phyloP scores from a whole-genome alignment of 1,140 invertebrate genomes.

The Ceratina australensis region DNA sequence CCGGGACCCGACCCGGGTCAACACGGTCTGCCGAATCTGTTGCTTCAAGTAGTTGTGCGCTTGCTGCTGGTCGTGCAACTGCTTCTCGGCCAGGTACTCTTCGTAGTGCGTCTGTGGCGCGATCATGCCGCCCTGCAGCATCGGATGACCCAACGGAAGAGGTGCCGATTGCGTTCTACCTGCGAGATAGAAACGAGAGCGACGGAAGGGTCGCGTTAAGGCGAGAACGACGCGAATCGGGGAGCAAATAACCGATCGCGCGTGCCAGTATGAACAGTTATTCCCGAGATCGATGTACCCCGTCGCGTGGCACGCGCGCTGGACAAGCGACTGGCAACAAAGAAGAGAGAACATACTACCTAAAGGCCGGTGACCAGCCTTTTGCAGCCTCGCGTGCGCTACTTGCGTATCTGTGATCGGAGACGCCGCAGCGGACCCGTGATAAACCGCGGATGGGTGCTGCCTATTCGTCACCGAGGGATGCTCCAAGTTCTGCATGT shows the following conservation, averaged over 20 bases:
- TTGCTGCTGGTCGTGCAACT: slow-evolving; percentile 82
- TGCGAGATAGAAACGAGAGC: slow-evolving; percentile 28
- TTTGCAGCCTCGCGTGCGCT: slow-evolving; percentile 87
- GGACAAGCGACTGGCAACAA: slow-evolving; percentile 56
- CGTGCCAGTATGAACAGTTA: background rate
- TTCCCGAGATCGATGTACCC: background rate
- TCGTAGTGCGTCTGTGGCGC: slow-evolving; percentile 82
- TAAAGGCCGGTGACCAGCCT: slow-evolving; percentile 88
- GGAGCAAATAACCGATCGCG: background rate
- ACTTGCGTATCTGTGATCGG: slow-evolving; percentile 85
- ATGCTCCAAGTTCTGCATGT: slow-evolving; percentile 82
- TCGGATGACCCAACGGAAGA: slow-evolving; percentile 95
- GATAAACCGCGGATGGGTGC: slow-evolving; percentile 37
- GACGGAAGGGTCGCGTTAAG: background rate
- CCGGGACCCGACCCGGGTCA: slow-evolving; percentile 86
- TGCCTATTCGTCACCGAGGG: slow-evolving; percentile 59
- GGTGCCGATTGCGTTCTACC: slow-evolving; percentile 95
- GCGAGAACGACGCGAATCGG: background rate
- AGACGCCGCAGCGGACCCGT: slow-evolving; percentile 45
- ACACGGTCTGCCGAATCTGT: slow-evolving; percentile 93
- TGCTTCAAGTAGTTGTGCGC: slow-evolving; percentile 88
- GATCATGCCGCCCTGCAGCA: slow-evolving; percentile 85
- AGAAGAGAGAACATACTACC: slow-evolving; percentile 82
- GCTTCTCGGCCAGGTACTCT: slow-evolving; percentile 82
- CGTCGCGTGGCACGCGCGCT: slow-evolving; percentile 26